These are phyloP conservation scores for Dione juno DNA, from an alignment of 2,888 invertebrate genomes.

Conservation along the genomic window DNA sequence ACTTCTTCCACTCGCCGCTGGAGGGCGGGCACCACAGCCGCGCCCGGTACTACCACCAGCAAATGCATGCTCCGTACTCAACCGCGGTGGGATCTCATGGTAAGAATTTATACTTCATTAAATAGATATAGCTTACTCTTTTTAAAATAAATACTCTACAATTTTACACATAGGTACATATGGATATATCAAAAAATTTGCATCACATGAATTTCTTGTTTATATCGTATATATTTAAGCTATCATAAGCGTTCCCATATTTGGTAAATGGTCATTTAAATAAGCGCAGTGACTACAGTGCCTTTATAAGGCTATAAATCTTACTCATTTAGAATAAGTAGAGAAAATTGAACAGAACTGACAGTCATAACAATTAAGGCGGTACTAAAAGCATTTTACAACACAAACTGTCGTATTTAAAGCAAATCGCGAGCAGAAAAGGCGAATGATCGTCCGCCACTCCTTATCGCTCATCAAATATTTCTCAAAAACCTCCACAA, in stretches of 20 bases:
- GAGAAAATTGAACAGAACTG: conserved; percentile 52
- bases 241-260: background rate
- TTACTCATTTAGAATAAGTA: conserved; percentile 33
- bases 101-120: conserved; percentile 55
- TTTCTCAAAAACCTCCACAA: conserved; percentile 75
- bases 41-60: conserved; percentile 83
- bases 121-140: background rate
- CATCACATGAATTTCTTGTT: background rate
- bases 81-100: conserved; percentile 81
- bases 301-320: conserved; percentile 26
- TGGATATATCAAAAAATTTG: no score
- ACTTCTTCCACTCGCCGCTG: conserved; percentile 83
- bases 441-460: conserved; percentile 63
- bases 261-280: background rate
- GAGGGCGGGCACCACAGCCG: conserved; percentile 82
- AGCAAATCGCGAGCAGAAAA: conserved; percentile 67
- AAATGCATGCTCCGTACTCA: conserved; percentile 83
- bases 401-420: conserved; percentile 66
- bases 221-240: background rate
- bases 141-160: no score
- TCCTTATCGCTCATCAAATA: conserved; percentile 75
- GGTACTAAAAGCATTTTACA: conserved; percentile 58
- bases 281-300: background rate
- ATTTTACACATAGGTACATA: background rate
- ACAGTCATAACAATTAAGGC: conserved; percentile 65